Base-by-base conservation (phyloP, 2,888 invertebrate species). In the Omphaloscelis lunosa region DNA sequence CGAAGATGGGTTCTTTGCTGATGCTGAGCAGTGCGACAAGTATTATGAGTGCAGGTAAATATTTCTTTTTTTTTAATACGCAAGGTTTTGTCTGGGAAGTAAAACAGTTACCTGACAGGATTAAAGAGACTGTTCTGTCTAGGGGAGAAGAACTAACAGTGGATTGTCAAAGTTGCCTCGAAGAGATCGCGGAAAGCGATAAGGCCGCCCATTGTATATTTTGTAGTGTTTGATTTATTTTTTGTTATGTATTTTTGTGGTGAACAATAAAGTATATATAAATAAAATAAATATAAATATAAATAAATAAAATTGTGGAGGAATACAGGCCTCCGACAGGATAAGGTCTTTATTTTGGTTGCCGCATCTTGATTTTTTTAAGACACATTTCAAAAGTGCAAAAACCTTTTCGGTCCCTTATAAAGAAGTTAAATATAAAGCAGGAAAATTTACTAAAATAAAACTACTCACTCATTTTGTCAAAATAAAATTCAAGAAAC, bases 1-100 rank as follows among this genome's bases (percentile, higher is more conserved):
- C 0, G 98, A 98, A 89, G 97, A 98, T 88, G 99, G 99, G 15
- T 99, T 97, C 95, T 99, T 98, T 92, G 98, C 98, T 17, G 98
- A 98, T 91, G 97, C 98, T 23, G 98, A 98, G 89, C 98, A 99
- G 95, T 99, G 99, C 92, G 99, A 99, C 95, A 98, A 98, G 94
- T 99, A 98, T 92, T 98, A 98, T 93, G 98, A 98, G 82, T 99
- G 99, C 95, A 96, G 97, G 97, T 97, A 92, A 93, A 92, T 48
- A 41, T n/a, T 0, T 15, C 20, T n/a, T 11, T 39, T 27, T 59
- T 58, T 34, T 34, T 34, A 34, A n/a, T n/a, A n/a, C n/a, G n/a
- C n/a, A n/a, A 67, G 48, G 3, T 34, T 27, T 65, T n/a, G 1
- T 20, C 34, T 20, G 20, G 12, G 0, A 12, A 39, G n/a, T 39